phyloP scores from a whole-genome alignment of 2,113 vertebrate species.

The Canis aureus region DNA sequence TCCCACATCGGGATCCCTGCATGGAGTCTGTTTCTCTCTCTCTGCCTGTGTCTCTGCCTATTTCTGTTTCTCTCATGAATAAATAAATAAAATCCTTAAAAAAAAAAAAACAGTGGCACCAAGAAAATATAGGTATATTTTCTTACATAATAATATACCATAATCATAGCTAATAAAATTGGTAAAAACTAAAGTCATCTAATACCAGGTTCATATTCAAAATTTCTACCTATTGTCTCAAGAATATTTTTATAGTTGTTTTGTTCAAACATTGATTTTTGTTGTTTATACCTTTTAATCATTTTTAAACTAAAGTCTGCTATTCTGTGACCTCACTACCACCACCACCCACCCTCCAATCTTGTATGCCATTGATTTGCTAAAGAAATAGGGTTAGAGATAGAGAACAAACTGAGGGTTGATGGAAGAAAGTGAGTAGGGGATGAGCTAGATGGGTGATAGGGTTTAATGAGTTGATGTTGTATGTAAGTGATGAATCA shows the following conservation, averaged over 20 bases:
- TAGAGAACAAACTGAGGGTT: background rate
- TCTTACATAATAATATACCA: background rate
- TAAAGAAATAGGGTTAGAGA: background rate
- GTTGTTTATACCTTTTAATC: slow-evolving; percentile 9
- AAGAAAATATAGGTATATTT: background rate
- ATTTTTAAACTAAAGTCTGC: background rate
- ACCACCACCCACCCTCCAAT: background rate
- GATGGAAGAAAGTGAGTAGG: background rate
- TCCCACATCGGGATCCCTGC: too few relatives aligned
- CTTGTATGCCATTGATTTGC: background rate
- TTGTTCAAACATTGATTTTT: background rate
- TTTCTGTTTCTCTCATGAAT: too few relatives aligned
- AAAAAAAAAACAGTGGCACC: background rate
- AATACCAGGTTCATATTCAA: background rate
- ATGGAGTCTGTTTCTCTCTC: too few relatives aligned
- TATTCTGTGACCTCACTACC: background rate
- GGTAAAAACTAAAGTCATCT: background rate
- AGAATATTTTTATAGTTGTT: background rate
- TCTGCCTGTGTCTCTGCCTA: too few relatives aligned
- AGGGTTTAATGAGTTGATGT: background rate
- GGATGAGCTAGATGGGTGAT: background rate
- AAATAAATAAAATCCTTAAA: too few relatives aligned
- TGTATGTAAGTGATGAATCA: background rate
- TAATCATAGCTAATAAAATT: background rate
- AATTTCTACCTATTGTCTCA: background rate